Evolutionary conservation across 2,113 vertebrate genomes (phyloP).

Genomic region (Callaeas wilsoni): DNA sequence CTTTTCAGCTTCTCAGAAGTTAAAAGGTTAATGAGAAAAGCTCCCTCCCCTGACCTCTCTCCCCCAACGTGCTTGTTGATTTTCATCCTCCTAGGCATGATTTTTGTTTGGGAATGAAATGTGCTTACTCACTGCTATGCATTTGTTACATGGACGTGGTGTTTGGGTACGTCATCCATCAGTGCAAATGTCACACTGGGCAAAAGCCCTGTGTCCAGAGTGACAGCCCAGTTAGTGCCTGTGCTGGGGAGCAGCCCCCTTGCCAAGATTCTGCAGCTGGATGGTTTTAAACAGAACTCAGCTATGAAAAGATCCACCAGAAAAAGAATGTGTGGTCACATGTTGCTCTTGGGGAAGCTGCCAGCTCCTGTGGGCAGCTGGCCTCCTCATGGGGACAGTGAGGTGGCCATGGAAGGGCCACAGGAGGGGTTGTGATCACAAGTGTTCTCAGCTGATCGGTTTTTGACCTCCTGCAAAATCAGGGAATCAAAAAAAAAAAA

Average conservation of each 20-base stretch:
- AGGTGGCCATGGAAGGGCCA: not conserved
- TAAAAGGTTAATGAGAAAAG: conserved; percentile 14
- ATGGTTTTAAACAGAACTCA: not conserved
- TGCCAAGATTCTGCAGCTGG: conserved; percentile 52
- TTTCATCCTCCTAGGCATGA: conserved; percentile 3
- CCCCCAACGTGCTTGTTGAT: not conserved
- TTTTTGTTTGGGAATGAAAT: conserved; percentile 51
- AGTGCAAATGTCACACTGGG: not conserved
- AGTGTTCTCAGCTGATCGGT: not conserved
- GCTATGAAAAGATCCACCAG: not conserved
- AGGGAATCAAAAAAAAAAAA: too few relatives aligned
- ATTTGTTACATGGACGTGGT: not conserved
- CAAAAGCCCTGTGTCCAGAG: not conserved
- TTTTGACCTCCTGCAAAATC: not conserved
- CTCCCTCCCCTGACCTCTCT: not conserved
- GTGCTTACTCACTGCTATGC: conserved; percentile 16
- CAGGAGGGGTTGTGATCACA: not conserved
- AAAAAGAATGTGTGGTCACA: not conserved
- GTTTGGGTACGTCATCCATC: conserved; percentile 51
- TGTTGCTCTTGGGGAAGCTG: not conserved
- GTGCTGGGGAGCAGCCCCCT: not conserved
- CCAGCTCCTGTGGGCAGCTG: not conserved
- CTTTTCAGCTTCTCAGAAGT: not conserved
- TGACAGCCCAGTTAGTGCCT: conserved; percentile 31
- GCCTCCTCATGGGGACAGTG: not conserved